phyloP scores from a whole-genome alignment of 2,888 invertebrate species.

The Andrena marginata region DNA sequence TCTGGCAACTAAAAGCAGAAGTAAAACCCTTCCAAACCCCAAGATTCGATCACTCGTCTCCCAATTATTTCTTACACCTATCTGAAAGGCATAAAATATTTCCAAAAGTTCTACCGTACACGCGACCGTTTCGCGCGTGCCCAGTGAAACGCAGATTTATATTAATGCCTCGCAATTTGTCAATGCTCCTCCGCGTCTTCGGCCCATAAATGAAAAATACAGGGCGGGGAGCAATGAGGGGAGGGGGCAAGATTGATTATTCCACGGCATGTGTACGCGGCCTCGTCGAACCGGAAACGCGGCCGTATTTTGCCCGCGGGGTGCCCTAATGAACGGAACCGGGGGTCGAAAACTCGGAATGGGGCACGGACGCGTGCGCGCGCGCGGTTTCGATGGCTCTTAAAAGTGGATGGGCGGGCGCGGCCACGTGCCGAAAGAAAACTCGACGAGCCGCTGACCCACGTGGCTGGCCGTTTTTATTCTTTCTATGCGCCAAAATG shows the following conservation, averaged over 20 bases:
- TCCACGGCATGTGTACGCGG: conserved; percentile 72
- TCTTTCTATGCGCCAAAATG: conserved; percentile 63
- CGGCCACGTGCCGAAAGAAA: conserved; percentile 77
- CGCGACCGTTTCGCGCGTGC: not conserved
- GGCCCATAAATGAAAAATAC: conserved; percentile 30
- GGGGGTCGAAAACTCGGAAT: conserved; percentile 69
- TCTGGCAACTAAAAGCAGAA: too few species aligned
- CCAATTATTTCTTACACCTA: not conserved
- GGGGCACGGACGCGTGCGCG: conserved; percentile 67
- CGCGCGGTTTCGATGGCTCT: conserved; percentile 77
- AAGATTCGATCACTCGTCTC: too few species aligned
- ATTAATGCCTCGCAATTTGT: conserved; percentile 20
- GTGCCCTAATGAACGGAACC: conserved; percentile 76
- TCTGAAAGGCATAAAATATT: not conserved
- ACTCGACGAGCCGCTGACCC: conserved; percentile 67
- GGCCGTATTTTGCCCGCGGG: conserved; percentile 67
- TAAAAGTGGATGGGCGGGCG: conserved; percentile 76
- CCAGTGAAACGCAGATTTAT: conserved; percentile 1
- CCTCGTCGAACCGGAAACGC: conserved; percentile 61
- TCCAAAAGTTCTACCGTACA: too few species aligned
- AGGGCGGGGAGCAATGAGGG: not conserved
- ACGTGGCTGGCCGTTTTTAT: conserved; percentile 71
- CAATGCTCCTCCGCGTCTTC: conserved; percentile 3
- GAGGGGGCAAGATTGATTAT: conserved; percentile 71
- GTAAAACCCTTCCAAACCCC: too few species aligned